Evolutionary conservation across 2,113 vertebrate species (phyloP), one percentile per base, ranked within the genome.

Genomic region (Ceyx cyanopectus): DNA sequence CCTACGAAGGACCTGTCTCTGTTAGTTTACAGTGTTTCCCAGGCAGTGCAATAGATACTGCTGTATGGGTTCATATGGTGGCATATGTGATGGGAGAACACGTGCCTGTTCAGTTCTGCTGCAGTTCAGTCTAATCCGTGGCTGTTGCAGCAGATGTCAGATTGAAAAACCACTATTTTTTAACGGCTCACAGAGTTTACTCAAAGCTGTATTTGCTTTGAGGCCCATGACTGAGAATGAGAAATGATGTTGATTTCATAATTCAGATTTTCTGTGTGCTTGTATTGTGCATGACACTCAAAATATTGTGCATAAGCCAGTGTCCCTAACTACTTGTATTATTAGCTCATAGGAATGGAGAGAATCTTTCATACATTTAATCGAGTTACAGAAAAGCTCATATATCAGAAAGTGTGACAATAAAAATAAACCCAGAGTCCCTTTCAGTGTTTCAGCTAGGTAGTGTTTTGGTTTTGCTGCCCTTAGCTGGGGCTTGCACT

Each of bases 11-110:
- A 46, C 22, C 7, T 14, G 0, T 3, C 10, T 51, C 15, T 78
- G 17, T 56, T 65, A 14, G 51, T 63, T 30, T 4, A 8, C 1
- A 2, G 7, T 41, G 70, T 53, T 90, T 87, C 66, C 78, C 61
- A 26, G 9, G 2, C 4, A 41, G 21, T 27, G 54, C 51, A 1
- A 16, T 27, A 30, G 18, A 12, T 45, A 14, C 1, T 68, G 27
- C 10, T 1, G 0, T 30, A 2, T 57, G 58, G 50, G 24, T 76
- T 57, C n/a, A 1, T 9, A 17, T 81, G 62, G 57, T 56, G 40
- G 43, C 12, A 3, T 32, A 8, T 21, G 22, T 34, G 56, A 4
- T 12, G 45, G 27, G 68, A 43, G 17, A 50, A 11, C 51, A 15
- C 5, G 1, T 9, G n/a, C 26, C 72, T 57, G 27, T 14, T 15